Conservation (phyloP, 1,140 invertebrate species). For the Anastatus disparis region DNA sequence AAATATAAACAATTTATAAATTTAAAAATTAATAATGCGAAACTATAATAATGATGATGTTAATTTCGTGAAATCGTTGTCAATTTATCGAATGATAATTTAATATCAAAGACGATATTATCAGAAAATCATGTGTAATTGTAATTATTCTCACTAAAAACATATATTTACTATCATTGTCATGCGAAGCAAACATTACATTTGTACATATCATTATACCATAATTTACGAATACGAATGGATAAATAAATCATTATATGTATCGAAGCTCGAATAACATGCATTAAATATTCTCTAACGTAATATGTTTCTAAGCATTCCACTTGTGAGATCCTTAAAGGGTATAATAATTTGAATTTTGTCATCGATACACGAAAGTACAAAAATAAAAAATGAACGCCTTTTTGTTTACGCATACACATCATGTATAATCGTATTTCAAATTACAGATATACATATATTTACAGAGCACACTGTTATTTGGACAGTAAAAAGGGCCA, state of each 20-base stretch:
- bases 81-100: too few relatives aligned
- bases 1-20: too few relatives aligned
- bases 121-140: too few relatives aligned
- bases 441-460: not conserved
- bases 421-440: slow-evolving; percentile 3
- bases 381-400: not conserved
- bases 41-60: too few relatives aligned
- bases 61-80: too few relatives aligned
- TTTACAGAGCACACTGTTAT: not conserved
- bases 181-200: too few relatives aligned
- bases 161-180: too few relatives aligned
- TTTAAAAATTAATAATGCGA: too few relatives aligned
- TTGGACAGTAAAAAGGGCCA: not conserved
- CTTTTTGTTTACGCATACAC: not conserved
- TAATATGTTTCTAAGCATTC: too few relatives aligned
- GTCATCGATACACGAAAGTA: not conserved
- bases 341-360: slow-evolving; percentile 1
- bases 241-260: not conserved
- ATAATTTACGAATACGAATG: not conserved
- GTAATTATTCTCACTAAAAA: too few relatives aligned
- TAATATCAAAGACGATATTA: too few relatives aligned
- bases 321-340: slow-evolving; percentile 47
- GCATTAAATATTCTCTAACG: not conserved
- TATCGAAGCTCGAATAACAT: not conserved
- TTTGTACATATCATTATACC: too few relatives aligned